A percentile compares a stretch with the other conserved stretches of the same genome.
These are phyloP conservation scores for Oxyteleia sp. DNA, from an alignment of 2,888 invertebrate genomes.

Conservation along the genomic window DNA sequence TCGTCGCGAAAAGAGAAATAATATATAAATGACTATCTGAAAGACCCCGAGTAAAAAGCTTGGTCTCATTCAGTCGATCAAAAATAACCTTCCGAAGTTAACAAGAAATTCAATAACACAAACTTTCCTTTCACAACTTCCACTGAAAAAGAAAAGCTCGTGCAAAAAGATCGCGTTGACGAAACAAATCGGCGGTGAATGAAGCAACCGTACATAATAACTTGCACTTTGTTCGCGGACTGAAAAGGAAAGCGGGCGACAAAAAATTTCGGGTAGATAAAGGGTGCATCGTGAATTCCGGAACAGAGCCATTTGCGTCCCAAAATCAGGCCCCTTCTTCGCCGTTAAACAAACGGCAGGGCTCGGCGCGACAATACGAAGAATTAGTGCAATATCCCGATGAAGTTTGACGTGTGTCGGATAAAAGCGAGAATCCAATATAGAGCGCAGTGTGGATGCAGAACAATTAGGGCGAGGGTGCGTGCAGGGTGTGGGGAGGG, in stretches of 20 bases:
- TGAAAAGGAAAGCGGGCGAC: neutral
- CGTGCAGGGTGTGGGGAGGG: too few species aligned
- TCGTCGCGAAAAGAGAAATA: conserved; percentile 32
- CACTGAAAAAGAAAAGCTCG: conserved; percentile 20
- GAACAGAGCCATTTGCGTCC: neutral
- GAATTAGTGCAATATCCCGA: conserved; percentile 53
- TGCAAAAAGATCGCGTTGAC: conserved; percentile 28
- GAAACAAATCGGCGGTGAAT: conserved; percentile 44
- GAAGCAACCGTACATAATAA: conserved; percentile 19
- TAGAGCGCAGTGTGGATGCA: conserved; percentile 70
- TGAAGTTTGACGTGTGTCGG: conserved; percentile 54
- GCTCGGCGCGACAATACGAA: conserved; percentile 24
- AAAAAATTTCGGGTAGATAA: neutral
- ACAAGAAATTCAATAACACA: conserved; percentile 55
- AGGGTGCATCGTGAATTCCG: neutral
- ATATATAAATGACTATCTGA: conserved; percentile 35
- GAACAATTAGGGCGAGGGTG: too few species aligned
- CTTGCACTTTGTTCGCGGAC: neutral
- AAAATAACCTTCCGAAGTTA: conserved; percentile 52
- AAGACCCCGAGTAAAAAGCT: conserved; percentile 32
- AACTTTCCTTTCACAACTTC: conserved; percentile 60
- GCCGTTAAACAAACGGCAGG: neutral
- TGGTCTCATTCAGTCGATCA: conserved; percentile 50
- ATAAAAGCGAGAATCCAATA: conserved; percentile 82
- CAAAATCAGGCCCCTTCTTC: conserved; percentile 2